Evolutionary conservation across 2,797 vertebrate genomes (phyloP).

Genomic region (Calcarius lapponicus): DNA sequence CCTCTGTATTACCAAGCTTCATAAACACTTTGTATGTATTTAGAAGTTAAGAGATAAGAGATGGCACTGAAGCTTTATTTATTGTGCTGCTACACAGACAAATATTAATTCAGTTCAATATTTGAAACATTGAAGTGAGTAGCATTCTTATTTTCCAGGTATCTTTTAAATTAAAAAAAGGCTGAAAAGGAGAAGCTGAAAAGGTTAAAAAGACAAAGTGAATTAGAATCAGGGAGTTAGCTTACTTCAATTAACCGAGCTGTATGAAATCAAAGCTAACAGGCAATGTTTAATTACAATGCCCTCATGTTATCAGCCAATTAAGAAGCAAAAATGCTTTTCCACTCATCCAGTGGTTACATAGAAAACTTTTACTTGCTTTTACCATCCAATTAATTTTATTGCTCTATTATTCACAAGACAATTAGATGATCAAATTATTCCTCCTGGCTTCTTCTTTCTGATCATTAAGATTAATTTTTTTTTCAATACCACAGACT

Average conservation of each 20-base stretch:
- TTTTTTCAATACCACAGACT: neutral
- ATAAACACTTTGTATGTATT: neutral
- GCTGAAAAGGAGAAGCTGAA: neutral
- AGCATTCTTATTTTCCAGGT: neutral
- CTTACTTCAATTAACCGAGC: neutral
- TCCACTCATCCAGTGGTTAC: neutral
- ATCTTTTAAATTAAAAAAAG: neutral
- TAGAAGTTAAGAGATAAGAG: neutral
- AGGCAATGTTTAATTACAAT: neutral
- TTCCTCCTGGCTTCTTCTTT: neutral
- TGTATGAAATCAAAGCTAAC: neutral
- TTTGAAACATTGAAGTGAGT: neutral
- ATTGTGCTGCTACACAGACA: neutral
- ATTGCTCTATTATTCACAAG: neutral
- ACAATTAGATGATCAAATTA: neutral
- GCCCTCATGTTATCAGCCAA: neutral
- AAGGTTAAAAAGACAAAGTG: neutral
- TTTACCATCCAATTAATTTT: neutral
- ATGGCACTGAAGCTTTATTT: neutral
- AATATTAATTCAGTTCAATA: neutral
- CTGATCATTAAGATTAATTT: neutral
- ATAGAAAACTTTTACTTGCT: neutral
- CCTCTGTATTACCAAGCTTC: neutral
- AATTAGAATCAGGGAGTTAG: neutral
- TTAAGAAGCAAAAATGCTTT: neutral